These are phyloP conservation scores for Yponomeuta malinellus DNA, from an alignment of 2,888 invertebrate genomes.

Conservation along the genomic window DNA sequence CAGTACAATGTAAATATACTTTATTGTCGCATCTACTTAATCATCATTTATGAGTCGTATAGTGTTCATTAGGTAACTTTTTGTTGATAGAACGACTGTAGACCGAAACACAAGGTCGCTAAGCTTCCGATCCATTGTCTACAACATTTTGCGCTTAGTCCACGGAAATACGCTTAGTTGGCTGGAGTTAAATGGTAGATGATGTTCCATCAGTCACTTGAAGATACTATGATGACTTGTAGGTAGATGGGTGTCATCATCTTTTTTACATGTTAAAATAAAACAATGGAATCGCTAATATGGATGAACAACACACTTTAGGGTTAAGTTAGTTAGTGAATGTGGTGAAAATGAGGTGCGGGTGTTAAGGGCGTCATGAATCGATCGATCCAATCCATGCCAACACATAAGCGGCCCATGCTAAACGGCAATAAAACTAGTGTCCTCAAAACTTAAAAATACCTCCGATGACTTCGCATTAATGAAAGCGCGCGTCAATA, in stretches of 20 bases:
- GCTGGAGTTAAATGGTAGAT: constrained; percentile 62
- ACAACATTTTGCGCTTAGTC: constrained; percentile 41
- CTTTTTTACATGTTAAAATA: constrained; percentile 33
- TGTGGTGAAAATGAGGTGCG: constrained; percentile 22
- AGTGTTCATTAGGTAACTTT: constrained; percentile 10
- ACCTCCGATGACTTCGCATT: constrained; percentile 55
- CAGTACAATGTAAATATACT: not conserved
- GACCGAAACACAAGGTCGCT: constrained; percentile 40
- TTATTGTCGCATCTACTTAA: not conserved
- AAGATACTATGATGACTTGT: constrained; percentile 38
- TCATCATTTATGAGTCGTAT: not conserved
- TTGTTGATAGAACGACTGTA: not conserved
- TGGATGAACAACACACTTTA: not conserved
- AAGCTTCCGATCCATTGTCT: constrained; percentile 59
- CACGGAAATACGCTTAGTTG: constrained; percentile 69
- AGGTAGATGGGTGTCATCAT: constrained; percentile 22
- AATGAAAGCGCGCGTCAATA: constrained; percentile 63
- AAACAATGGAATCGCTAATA: constrained; percentile 36
- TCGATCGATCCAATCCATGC: constrained; percentile 28
- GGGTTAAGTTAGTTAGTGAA: constrained; percentile 23
- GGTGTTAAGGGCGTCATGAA: constrained; percentile 26
- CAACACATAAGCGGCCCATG: constrained; percentile 25
- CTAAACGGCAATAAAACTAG: constrained; percentile 38
- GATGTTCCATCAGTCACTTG: constrained; percentile 45
- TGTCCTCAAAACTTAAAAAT: constrained; percentile 41